phyloP scores from a whole-genome alignment of 2,888 invertebrate species.

The Harmothoe impar region DNA sequence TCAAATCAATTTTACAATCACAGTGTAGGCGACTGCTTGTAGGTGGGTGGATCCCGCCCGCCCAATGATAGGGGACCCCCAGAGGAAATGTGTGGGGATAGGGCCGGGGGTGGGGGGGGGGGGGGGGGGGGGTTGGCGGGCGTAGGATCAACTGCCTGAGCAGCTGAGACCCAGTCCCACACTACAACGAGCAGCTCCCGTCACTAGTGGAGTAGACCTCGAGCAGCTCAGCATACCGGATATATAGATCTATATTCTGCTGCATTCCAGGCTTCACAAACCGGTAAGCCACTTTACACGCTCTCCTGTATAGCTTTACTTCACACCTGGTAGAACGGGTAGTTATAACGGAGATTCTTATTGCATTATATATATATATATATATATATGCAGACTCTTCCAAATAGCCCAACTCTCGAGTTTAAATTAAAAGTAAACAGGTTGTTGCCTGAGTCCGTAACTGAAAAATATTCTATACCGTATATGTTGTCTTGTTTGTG shows the following conservation, averaged over 20 bases:
- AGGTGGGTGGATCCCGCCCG: too few species aligned
- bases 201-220: neutral
- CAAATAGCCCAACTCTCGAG: neutral
- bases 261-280: neutral
- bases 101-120: neutral
- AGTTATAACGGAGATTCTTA: too few species aligned
- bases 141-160: neutral
- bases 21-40: too few species aligned
- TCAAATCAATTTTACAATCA: too few species aligned
- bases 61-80: neutral
- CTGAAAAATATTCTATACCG: too few species aligned
- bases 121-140: neutral
- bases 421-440: neutral
- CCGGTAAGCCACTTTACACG: neutral
- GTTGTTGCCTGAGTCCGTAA: neutral
- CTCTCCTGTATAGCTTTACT: neutral
- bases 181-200: neutral
- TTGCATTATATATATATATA: too few species aligned
- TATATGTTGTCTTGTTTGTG: too few species aligned
- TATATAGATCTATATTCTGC: slow-evolving; percentile 20
- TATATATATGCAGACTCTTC: neutral
- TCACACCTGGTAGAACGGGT: neutral
- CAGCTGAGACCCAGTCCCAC: neutral
- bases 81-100: neutral
- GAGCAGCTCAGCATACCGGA: slow-evolving; percentile 23